These are phyloP conservation scores for Chaetogeoica ovagalla DNA, from an alignment of 2,888 invertebrate species.

Conservation along the genomic window DNA sequence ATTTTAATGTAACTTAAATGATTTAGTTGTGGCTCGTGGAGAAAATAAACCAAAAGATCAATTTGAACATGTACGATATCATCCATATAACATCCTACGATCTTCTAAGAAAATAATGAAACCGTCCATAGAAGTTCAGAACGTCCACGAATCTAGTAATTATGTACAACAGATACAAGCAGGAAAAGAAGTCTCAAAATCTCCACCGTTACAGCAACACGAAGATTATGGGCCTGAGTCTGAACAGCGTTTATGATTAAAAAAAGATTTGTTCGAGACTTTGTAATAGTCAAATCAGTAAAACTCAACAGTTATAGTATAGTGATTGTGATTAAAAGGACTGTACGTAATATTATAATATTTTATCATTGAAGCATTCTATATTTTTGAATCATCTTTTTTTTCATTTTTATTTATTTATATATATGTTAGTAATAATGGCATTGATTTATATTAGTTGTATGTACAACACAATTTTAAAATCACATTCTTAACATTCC, in stretches of 20 bases:
- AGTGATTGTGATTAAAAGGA: constrained; percentile 7
- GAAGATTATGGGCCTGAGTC: neutral
- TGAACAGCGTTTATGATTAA: neutral
- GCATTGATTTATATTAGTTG: too few relatives aligned
- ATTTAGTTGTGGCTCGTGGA: neutral
- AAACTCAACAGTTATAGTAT: neutral
- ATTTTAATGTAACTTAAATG: neutral
- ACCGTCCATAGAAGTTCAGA: neutral
- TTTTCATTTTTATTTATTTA: too few relatives aligned
- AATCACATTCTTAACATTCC: neutral
- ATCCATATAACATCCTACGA: constrained; percentile 29
- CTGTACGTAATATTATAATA: neutral
- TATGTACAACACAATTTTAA: too few relatives aligned
- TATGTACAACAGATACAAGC: neutral
- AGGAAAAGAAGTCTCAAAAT: neutral
- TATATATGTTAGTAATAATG: too few relatives aligned
- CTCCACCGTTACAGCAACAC: neutral
- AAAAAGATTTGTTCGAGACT: neutral
- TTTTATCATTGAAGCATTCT: constrained; percentile 10
- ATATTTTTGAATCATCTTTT: neutral
- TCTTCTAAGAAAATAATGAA: constrained; percentile 18
- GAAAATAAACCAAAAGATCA: constrained; percentile 11
- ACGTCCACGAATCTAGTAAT: neutral
- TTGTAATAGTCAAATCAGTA: neutral
- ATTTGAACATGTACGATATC: neutral